Percentiles rank a stretch among this genome's conserved stretches.
Conservation (phyloP, 2,888 invertebrate genomes). For the Choristoneura rosaceana region DNA sequence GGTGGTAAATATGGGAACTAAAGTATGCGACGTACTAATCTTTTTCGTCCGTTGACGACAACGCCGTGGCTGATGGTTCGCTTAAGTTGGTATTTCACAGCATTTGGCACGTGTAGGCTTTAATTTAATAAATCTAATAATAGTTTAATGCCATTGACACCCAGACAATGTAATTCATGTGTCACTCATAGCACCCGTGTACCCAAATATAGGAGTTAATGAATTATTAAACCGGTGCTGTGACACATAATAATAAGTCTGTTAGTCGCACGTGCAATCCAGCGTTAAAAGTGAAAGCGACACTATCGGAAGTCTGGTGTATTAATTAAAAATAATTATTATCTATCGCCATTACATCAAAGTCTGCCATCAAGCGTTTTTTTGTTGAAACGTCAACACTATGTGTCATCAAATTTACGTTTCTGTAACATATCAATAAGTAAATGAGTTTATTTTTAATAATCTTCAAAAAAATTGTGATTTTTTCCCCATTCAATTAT, state of each 20-base stretch:
- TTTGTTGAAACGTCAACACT: not conserved
- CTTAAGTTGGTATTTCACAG: not conserved
- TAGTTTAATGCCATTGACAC: constrained; percentile 46
- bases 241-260: constrained; percentile 36
- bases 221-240: constrained; percentile 60
- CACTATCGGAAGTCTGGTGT: constrained; percentile 12
- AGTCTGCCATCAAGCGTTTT: not conserved
- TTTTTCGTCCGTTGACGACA: not conserved
- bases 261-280: constrained; percentile 1
- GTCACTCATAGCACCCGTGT: constrained; percentile 65
- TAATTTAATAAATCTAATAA: constrained; percentile 31
- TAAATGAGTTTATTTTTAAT: too few relatives aligned
- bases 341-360: not conserved
- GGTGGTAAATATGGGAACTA: not conserved
- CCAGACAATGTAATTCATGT: constrained; percentile 58
- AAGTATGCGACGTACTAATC: not conserved
- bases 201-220: constrained; percentile 60
- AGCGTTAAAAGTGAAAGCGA: constrained; percentile 24
- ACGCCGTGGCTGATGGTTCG: not conserved
- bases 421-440: too few relatives aligned
- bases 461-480: too few relatives aligned
- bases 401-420: too few relatives aligned
- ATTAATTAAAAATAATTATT: not conserved
- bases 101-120: constrained; percentile 10
- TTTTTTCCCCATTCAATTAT: too few relatives aligned